Conservation (phyloP, 2,113 vertebrate genomes). For the Eidolon helvum region DNA sequence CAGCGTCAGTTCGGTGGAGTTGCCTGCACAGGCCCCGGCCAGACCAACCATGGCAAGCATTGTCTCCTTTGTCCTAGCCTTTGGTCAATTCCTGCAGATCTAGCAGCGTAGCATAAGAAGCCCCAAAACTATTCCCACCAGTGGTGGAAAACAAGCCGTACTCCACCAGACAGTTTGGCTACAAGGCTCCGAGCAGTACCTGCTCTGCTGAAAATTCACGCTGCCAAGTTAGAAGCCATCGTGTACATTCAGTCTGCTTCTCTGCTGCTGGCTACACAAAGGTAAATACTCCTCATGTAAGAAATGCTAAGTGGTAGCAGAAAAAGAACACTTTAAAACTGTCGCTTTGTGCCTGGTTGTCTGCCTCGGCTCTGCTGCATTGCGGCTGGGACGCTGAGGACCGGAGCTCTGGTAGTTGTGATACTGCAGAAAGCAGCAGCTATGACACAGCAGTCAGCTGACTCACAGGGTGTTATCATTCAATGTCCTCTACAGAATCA, state of each 20-base stretch:
- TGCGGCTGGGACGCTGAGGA: constrained; percentile 85
- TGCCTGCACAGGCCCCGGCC: constrained; percentile 80
- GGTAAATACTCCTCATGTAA: constrained; percentile 67
- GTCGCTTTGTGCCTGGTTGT: constrained; percentile 80
- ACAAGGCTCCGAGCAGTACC: constrained; percentile 78
- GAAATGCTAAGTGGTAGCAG: constrained; percentile 59
- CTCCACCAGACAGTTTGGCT: constrained; percentile 78
- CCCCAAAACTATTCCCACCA: constrained; percentile 37
- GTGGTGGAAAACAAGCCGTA: constrained; percentile 70
- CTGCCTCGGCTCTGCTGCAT: constrained; percentile 84
- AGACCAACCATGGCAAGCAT: constrained; percentile 56
- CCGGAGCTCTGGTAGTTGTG: constrained; percentile 86
- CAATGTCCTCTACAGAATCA: constrained; percentile 82
- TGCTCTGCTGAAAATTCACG: constrained; percentile 81
- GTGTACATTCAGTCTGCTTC: constrained; percentile 77
- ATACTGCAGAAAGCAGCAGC: constrained; percentile 86
- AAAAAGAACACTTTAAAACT: constrained; percentile 63
- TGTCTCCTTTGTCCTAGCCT: constrained; percentile 79
- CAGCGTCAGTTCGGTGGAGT: constrained; percentile 56
- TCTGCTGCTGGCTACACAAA: constrained; percentile 79
- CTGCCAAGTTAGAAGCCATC: constrained; percentile 82
- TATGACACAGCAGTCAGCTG: constrained; percentile 94
- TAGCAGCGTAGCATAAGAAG: constrained; percentile 58
- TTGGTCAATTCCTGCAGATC: constrained; percentile 76
- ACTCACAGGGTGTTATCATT: constrained; percentile 87